These are phyloP conservation scores for Pachycephala philippinensis DNA, from an alignment of 2,113 vertebrate genomes.

Conservation along the genomic window DNA sequence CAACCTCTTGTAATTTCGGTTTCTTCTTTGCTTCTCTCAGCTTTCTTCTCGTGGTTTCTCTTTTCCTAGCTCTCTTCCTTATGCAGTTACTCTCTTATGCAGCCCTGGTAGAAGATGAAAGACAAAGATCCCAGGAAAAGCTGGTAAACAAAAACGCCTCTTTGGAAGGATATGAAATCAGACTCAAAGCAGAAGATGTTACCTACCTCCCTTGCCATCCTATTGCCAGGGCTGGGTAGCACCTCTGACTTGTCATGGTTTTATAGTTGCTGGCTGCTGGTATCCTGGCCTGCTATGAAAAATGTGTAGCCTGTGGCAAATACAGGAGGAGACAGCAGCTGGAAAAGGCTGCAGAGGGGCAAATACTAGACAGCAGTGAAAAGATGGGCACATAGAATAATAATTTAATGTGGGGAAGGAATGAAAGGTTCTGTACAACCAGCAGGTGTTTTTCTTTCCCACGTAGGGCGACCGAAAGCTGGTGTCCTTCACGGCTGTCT, in stretches of 20 bases:
- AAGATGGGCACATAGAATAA: background rate
- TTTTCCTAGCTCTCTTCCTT: background rate
- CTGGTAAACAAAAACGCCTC: background rate
- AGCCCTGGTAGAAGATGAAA: background rate
- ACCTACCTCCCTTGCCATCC: background rate
- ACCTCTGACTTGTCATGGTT: background rate
- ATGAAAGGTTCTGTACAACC: background rate
- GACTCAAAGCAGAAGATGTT: background rate
- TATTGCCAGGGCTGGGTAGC: background rate
- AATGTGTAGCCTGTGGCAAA: background rate
- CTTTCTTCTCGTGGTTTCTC: background rate
- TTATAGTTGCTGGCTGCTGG: background rate
- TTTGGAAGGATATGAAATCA: background rate
- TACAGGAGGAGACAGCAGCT: background rate
- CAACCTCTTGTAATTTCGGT: background rate
- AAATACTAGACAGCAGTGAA: background rate
- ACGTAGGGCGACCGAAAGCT: constrained; percentile 47
- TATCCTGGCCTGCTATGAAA: background rate
- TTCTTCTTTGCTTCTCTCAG: background rate
- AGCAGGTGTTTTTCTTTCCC: background rate
- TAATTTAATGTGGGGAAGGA: background rate
- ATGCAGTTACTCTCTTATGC: background rate
- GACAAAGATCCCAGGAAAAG: background rate
- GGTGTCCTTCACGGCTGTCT: constrained; percentile 71
- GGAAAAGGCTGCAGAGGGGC: background rate